phyloP scores from a whole-genome alignment of 2,888 invertebrate genomes.

The Acheta domesticus region DNA sequence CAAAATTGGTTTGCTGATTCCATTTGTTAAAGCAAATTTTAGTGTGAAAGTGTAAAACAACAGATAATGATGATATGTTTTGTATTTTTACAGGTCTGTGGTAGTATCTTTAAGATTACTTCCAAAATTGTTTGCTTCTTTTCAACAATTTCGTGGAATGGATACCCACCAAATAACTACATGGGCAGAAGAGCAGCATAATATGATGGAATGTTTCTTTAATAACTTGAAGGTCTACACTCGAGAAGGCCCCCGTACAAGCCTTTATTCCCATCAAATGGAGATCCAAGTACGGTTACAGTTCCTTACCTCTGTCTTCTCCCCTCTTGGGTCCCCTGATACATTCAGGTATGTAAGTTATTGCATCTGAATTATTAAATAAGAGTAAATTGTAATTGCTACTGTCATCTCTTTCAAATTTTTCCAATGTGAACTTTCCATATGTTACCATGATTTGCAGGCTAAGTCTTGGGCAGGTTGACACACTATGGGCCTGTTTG shows the following conservation, averaged over 20 bases:
- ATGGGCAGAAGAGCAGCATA: constrained; percentile 89
- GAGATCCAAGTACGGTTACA: constrained; percentile 88
- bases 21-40: too few species aligned
- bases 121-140: constrained; percentile 87
- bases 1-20: too few species aligned
- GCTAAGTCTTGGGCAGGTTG: constrained; percentile 81
- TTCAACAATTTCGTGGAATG: constrained; percentile 82
- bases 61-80: too few species aligned
- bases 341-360: constrained; percentile 63
- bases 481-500: constrained; percentile 86
- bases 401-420: background rate
- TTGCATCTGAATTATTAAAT: background rate
- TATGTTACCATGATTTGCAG: constrained; percentile 47
- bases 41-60: too few species aligned
- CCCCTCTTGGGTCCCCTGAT: constrained; percentile 84
- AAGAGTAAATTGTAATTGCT: background rate
- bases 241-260: constrained; percentile 44
- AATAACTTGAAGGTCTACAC: constrained; percentile 78
- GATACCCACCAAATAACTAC: constrained; percentile 83
- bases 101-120: constrained; percentile 83
- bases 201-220: constrained; percentile 91
- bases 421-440: background rate
- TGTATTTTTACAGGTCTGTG: constrained; percentile 62
- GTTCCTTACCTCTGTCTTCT: constrained; percentile 89
- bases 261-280: constrained; percentile 70